phyloP scores from a whole-genome alignment of 2,888 invertebrate species.

The Drosophila borealis region DNA sequence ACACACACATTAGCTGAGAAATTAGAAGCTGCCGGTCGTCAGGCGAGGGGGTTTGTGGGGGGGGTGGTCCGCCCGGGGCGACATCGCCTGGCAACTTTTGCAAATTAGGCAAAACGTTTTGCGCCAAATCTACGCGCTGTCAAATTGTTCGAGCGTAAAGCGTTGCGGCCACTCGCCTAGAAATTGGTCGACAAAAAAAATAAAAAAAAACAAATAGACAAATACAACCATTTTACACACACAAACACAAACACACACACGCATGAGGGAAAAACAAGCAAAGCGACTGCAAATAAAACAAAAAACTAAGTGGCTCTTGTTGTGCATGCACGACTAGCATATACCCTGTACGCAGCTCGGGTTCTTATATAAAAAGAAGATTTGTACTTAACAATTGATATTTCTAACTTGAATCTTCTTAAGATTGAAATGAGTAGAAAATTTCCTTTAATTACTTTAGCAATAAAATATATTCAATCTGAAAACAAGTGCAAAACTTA shows the following conservation, averaged over 20 bases:
- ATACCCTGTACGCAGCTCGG: background rate
- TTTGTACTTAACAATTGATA: too few species aligned
- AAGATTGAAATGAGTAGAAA: too few species aligned
- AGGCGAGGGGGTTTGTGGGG: background rate
- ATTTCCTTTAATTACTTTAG: too few species aligned
- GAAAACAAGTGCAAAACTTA: too few species aligned
- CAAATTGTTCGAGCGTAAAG: slow-evolving; percentile 79
- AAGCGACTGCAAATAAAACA: slow-evolving; percentile 67
- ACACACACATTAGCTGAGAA: slow-evolving; percentile 67
- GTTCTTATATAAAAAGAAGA: too few species aligned
- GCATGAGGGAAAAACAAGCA: slow-evolving; percentile 28
- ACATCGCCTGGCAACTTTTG: slow-evolving; percentile 62
- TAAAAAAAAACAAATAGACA: slow-evolving; percentile 31
- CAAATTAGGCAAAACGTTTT: slow-evolving; percentile 80
- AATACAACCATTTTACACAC: slow-evolving; percentile 43
- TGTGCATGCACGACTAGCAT: background rate
- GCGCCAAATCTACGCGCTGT: slow-evolving; percentile 75
- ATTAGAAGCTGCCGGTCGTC: slow-evolving; percentile 26
- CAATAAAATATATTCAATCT: too few species aligned
- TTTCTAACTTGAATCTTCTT: too few species aligned
- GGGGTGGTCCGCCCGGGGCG: background rate
- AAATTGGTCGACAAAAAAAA: slow-evolving; percentile 22
- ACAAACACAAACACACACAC: background rate
- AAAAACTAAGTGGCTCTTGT: background rate
- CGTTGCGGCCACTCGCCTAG: slow-evolving; percentile 37